phyloP scores from a whole-genome alignment of 1,140 invertebrate species.

The Drosophila paulistorum region DNA sequence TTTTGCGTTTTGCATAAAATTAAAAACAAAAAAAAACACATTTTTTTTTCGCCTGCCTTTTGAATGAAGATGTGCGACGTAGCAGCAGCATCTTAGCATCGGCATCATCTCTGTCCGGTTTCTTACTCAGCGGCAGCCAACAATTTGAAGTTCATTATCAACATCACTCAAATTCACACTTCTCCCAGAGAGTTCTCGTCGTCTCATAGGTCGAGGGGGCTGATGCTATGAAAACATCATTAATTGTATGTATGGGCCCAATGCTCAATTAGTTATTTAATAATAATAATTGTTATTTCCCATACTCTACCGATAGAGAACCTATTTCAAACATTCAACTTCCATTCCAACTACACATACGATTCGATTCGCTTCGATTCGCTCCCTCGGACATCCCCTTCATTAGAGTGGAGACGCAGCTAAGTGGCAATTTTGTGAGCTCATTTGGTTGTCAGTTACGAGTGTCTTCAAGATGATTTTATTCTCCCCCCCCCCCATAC shows the following conservation, averaged over 20 bases:
- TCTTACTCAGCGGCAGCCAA: constrained; percentile 66
- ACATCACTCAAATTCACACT: constrained; percentile 70
- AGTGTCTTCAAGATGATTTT: constrained; percentile 48
- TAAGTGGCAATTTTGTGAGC: constrained; percentile 64
- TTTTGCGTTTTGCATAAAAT: constrained; percentile 74
- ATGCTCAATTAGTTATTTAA: constrained; percentile 79
- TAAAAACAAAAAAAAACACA: constrained; percentile 17
- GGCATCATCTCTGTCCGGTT: constrained; percentile 66
- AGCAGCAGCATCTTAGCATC: constrained; percentile 26
- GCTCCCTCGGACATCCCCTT: neutral
- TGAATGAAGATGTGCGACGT: constrained; percentile 73
- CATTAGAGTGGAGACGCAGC: constrained; percentile 4
- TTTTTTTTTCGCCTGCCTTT: constrained; percentile 23
- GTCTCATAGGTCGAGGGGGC: neutral
- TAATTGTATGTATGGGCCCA: constrained; percentile 63
- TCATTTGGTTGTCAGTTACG: constrained; percentile 55
- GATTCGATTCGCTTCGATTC: constrained; percentile 22
- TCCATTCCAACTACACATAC: no score
- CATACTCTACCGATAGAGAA: constrained; percentile 27
- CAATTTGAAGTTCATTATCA: constrained; percentile 70
- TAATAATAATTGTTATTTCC: constrained; percentile 54
- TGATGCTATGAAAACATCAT: constrained; percentile 55
- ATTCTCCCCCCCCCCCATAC: neutral
- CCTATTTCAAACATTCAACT: constrained; percentile 1
- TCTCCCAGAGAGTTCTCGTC: constrained; percentile 45